phyloP scores from a whole-genome alignment of 2,797 vertebrate species.

The Anabas testudineus region DNA sequence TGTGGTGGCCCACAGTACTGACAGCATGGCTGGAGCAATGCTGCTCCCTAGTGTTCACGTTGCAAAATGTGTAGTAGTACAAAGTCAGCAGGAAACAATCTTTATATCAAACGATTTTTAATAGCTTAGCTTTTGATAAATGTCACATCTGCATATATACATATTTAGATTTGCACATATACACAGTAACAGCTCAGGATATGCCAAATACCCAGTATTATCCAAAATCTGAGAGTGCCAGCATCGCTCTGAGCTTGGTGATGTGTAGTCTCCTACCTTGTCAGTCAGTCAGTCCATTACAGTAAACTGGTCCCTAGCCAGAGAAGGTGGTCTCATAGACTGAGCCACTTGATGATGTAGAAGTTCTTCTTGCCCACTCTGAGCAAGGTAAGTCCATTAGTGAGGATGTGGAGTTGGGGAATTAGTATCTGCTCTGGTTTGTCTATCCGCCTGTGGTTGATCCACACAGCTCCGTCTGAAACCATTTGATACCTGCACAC shows the following conservation, averaged over 20 bases:
- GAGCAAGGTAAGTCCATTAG: conserved; percentile 92
- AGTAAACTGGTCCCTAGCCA: conserved; percentile 15
- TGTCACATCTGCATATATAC: conserved; percentile 51
- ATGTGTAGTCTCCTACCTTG: conserved; percentile 59
- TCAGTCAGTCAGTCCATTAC: conserved; percentile 31
- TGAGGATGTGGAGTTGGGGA: conserved; percentile 90
- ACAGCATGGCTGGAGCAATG: conserved; percentile 37
- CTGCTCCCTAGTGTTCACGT: conserved; percentile 61
- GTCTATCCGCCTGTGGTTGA: conserved; percentile 89
- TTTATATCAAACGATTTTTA: conserved; percentile 54
- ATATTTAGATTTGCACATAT: conserved; percentile 58
- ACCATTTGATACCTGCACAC: conserved; percentile 90
- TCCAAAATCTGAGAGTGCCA: conserved; percentile 27
- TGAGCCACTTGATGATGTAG: conserved; percentile 94
- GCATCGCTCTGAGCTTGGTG: conserved; percentile 16
- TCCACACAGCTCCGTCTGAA: conserved; percentile 90
- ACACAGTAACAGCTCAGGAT: background rate
- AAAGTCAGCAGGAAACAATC: conserved; percentile 33
- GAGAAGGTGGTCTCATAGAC: conserved; percentile 78
- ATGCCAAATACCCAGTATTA: background rate
- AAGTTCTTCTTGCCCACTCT: conserved; percentile 95
- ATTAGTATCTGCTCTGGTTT: conserved; percentile 91
- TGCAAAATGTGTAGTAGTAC: background rate
- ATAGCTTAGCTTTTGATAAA: conserved; percentile 46
- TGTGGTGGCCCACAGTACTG: background rate